phyloP scores from a whole-genome alignment of 2,797 vertebrate genomes.

The Cossypha heuglini region DNA sequence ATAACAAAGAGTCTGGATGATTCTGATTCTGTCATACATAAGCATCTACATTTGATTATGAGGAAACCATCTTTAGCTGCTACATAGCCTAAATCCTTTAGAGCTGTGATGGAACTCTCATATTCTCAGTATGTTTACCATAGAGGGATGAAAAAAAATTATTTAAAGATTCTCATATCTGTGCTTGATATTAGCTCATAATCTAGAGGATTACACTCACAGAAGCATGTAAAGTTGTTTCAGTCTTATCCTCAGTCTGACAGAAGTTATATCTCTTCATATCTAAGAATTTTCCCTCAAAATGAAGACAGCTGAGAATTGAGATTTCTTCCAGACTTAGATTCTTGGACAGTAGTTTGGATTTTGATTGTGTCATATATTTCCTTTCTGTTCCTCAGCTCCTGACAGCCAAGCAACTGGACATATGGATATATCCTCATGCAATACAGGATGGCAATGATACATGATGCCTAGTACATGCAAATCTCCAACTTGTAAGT shows the following conservation, averaged over 20 bases:
- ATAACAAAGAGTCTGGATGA: background rate
- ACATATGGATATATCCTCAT: background rate
- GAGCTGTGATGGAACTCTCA: background rate
- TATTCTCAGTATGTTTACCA: background rate
- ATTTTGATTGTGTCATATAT: background rate
- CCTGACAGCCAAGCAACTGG: background rate
- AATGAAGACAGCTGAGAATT: background rate
- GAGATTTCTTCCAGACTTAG: background rate
- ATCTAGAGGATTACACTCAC: background rate
- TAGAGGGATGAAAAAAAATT: background rate
- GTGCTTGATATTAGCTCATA: background rate
- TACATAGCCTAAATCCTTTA: background rate
- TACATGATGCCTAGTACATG: background rate
- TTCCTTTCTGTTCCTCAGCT: background rate
- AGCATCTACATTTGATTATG: background rate
- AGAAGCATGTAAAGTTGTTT: background rate
- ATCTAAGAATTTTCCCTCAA: background rate
- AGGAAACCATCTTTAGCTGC: background rate
- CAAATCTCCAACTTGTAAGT: conserved; percentile 15
- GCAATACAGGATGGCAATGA: background rate
- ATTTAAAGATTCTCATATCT: background rate
- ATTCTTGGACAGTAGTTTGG: background rate
- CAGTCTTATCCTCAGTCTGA: background rate
- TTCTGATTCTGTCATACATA: background rate
- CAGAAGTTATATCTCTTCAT: background rate